Percentiles rank a stretch among this genome's conserved stretches.
Evolutionary conservation across 2,797 vertebrate species (phyloP).

Genomic region (Taenioides sp.): DNA sequence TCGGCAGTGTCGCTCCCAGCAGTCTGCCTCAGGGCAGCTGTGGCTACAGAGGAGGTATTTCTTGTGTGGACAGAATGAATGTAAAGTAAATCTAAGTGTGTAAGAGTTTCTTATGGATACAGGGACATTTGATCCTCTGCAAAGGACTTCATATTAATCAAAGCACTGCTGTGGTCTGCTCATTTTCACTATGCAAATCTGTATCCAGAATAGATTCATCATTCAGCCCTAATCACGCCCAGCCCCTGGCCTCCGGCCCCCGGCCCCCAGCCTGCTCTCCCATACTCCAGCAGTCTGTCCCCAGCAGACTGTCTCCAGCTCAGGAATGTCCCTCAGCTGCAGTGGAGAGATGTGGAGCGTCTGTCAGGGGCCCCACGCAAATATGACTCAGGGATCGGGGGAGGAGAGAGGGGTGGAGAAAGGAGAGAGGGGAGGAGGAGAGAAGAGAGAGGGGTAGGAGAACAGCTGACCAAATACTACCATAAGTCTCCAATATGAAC

Average conservation of each 20-base stretch:
- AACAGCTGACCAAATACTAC: neutral
- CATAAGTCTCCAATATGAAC: no score
- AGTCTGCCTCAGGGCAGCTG: no score
- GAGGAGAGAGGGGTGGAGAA: neutral
- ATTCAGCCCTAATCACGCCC: constrained; percentile 79
- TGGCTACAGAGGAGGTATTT: no score
- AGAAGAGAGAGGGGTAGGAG: no score
- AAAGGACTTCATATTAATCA: neutral
- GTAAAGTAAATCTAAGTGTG: no score
- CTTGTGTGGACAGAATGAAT: no score
- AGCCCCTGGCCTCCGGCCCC: constrained; percentile 68
- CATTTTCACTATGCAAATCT: neutral
- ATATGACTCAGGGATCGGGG: constrained; percentile 7
- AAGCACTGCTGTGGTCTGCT: neutral
- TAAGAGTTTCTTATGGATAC: neutral
- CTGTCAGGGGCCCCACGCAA: constrained; percentile 10
- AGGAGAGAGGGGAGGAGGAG: neutral
- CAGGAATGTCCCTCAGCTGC: constrained; percentile 63
- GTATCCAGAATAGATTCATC: neutral
- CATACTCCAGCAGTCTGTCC: constrained; percentile 61
- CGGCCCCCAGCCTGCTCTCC: constrained; percentile 61
- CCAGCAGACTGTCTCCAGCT: constrained; percentile 27
- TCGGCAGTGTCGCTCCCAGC: no score
- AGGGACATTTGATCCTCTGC: neutral
- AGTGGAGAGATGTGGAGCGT: constrained; percentile 15